Evolutionary conservation across 1,140 invertebrate genomes (phyloP), one percentile per base, ranked within the genome.

Genomic region (Drosophila saltans): DNA sequence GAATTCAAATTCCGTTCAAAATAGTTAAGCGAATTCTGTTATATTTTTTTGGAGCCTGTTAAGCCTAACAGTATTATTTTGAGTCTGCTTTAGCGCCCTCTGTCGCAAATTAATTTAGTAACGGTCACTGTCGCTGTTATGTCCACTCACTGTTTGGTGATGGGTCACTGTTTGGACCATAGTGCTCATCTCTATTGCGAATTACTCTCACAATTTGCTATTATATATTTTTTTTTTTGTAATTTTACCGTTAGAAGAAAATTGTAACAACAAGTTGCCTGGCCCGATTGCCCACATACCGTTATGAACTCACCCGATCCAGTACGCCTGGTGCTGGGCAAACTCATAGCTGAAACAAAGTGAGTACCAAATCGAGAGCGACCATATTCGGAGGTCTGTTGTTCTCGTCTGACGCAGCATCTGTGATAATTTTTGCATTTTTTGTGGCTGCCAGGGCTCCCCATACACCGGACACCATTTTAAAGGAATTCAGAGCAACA

Each of bases 401-500:
- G 6, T 48, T 45, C 8, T n/a, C 16, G 16, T 16, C 16, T 30
- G 10, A 1, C 2, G n/a, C n/a, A 24, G 36, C 21, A 61, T 39
- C 26, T 61, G 40, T 60, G 33, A n/a, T n/a, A 30, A 1, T 36
- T 59, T 28, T 71, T n/a, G 8, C 9, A 8, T 24, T 39, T 55
- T 39, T 11, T 4, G 28, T 39, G 11, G 45, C 26, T 52, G 21
- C 9, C 61, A 92, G 91, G 43, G 62, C 84, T 0, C 57, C 70
- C 1, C 78, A 73, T 9, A 80, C 82, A 6, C 62, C 85, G 8
- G 91, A 92, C 2, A 60, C 28, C 59, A 86, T 92, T 6, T 26
- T 92, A 10, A 62, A 76, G 1, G 80, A 88, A 10, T 92, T 92
- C 65, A 78, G 76, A 1, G 82, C 81, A 39, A 88, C 85, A 11